phyloP scores from a whole-genome alignment of 2,797 vertebrate genomes.

The Epinephelus malabaricus region DNA sequence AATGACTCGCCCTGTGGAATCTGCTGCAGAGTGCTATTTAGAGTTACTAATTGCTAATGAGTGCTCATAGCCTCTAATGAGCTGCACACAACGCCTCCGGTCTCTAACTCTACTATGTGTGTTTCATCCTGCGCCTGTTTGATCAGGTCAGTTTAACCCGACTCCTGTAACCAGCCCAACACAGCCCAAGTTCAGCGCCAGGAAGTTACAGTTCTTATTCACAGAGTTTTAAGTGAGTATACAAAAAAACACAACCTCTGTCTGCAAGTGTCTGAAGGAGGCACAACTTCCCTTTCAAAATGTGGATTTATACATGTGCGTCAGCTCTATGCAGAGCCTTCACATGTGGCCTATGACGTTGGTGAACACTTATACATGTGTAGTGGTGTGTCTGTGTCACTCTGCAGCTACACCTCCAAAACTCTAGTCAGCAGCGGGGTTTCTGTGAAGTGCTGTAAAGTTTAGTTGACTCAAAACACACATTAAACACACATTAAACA shows the following conservation, averaged over 20 bases:
- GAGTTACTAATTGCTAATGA: constrained; percentile 40
- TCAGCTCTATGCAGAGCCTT: too few species aligned
- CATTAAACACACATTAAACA: too few species aligned
- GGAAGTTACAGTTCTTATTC: background rate
- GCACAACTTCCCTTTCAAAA: too few species aligned
- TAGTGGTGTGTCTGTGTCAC: too few species aligned
- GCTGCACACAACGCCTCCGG: constrained; percentile 9
- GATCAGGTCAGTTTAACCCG: background rate
- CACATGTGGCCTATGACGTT: too few species aligned
- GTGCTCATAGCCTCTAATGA: constrained; percentile 26
- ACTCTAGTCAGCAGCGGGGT: too few species aligned
- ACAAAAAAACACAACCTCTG: background rate
- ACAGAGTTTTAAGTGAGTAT: too few species aligned
- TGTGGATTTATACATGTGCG: too few species aligned
- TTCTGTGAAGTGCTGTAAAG: too few species aligned
- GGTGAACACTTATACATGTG: too few species aligned
- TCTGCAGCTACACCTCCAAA: too few species aligned
- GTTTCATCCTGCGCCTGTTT: background rate
- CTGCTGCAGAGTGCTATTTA: constrained; percentile 1
- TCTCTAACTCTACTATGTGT: background rate
- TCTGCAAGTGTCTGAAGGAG: background rate
- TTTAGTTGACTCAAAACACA: too few species aligned
- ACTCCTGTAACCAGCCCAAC: background rate
- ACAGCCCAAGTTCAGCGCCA: background rate
- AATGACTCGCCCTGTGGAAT: constrained; percentile 1